A percentile compares a stretch with the other conserved stretches of the same genome.
Conservation (phyloP, 2,797 vertebrate genomes). For the Phoebastria nigripes region DNA sequence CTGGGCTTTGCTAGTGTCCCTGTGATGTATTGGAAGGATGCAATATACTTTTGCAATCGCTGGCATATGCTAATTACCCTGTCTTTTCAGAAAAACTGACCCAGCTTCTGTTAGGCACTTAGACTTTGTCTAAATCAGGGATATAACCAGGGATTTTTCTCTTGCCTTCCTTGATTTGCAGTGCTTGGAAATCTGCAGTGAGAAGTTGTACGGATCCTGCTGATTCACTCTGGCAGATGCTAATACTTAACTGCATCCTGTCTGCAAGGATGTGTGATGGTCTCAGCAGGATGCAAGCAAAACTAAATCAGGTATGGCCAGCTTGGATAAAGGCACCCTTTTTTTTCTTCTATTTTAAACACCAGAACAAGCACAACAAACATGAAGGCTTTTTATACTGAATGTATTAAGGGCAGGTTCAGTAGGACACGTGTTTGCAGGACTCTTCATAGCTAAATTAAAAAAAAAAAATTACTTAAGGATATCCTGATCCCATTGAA, state of each 20-base stretch:
- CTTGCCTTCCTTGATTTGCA: not conserved
- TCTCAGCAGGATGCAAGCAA: not conserved
- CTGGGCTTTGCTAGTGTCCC: not conserved
- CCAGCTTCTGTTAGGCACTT: not conserved
- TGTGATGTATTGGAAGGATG: not conserved
- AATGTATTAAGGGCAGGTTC: not conserved
- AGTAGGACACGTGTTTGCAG: not conserved
- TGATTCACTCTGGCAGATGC: constrained; percentile 49
- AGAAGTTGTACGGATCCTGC: constrained; percentile 36
- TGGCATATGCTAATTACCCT: not conserved
- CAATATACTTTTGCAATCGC: not conserved
- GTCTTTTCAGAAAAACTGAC: not conserved
- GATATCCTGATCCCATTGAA: not conserved
- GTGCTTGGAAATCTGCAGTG: constrained; percentile 21
- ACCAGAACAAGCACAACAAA: not conserved
- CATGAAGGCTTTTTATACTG: not conserved
- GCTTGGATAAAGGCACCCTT: not conserved
- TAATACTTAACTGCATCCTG: constrained; percentile 26
- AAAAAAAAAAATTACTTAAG: not conserved
- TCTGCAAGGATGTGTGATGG: not conserved
- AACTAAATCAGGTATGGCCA: not conserved
- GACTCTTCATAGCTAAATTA: not conserved
- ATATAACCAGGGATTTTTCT: not conserved
- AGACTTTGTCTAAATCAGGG: not conserved
- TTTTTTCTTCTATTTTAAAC: not conserved